phyloP scores from a whole-genome alignment of 2,888 invertebrate genomes.

The Xanthorhoe designata region DNA sequence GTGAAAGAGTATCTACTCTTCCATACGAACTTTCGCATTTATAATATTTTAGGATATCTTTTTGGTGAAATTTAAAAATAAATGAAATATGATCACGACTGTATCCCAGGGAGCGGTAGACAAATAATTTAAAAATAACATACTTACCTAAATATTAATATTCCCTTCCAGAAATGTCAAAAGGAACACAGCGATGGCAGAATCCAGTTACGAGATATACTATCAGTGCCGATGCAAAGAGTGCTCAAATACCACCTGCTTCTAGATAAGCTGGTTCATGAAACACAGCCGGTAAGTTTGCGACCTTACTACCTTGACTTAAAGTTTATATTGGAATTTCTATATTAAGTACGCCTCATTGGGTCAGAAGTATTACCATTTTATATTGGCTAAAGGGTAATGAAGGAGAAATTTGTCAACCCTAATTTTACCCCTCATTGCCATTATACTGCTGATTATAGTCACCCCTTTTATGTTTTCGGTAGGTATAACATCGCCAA shows the following conservation, averaged over 20 bases:
- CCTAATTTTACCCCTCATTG: neutral
- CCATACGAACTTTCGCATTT: too few relatives aligned
- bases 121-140: too few relatives aligned
- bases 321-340: neutral
- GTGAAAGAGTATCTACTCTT: too few relatives aligned
- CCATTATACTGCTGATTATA: neutral
- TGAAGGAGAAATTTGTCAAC: neutral
- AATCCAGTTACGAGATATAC: conserved; percentile 96
- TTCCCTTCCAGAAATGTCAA: conserved; percentile 92
- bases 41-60: too few relatives aligned
- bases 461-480: too few relatives aligned
- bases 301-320: neutral
- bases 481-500: too few relatives aligned
- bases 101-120: too few relatives aligned
- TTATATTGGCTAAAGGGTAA: neutral
- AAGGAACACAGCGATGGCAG: conserved; percentile 97
- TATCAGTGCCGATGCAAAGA: conserved; percentile 99
- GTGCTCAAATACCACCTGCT: conserved; percentile 98
- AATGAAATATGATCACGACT: too few relatives aligned
- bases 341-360: too few relatives aligned
- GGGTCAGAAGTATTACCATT: neutral
- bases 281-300: conserved; percentile 90
- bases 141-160: too few relatives aligned
- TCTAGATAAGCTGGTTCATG: conserved; percentile 94
- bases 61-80: too few relatives aligned